phyloP scores from a whole-genome alignment of 2,888 invertebrate genomes.

The Eutolmus rufibarbis region DNA sequence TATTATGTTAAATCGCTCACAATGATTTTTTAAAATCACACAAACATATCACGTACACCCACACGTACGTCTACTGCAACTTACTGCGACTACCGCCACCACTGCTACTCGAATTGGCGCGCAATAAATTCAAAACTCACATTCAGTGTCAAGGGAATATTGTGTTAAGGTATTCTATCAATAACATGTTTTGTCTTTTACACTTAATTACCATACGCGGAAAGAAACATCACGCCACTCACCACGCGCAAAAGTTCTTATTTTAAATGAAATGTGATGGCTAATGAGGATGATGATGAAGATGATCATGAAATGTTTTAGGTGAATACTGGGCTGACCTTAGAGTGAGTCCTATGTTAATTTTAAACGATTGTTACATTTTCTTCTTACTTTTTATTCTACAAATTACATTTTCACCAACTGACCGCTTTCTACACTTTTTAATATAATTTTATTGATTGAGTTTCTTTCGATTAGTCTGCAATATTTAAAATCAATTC shows the following conservation, averaged over 20 bases:
- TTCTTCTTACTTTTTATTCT: neutral
- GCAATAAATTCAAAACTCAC: neutral
- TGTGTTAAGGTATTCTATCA: neutral
- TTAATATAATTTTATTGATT: neutral
- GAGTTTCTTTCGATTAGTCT: neutral
- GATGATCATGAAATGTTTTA: neutral
- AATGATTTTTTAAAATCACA: neutral
- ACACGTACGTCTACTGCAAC: neutral
- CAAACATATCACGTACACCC: neutral
- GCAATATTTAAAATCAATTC: neutral
- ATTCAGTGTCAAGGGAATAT: neutral
- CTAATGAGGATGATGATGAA: constrained; percentile 1
- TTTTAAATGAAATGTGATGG: neutral
- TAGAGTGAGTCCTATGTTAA: neutral
- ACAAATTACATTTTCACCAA: neutral
- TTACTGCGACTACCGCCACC: neutral
- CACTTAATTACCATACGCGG: neutral
- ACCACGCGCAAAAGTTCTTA: neutral
- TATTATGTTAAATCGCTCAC: constrained; percentile 8
- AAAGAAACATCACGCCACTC: neutral
- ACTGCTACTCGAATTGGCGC: neutral
- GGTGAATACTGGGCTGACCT: constrained; percentile 18
- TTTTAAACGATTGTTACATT: neutral
- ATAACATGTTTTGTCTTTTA: neutral
- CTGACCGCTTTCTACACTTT: neutral